Evolutionary conservation across 2,888 invertebrate species (phyloP).

Genomic region (Sarcophaga rosellei): DNA sequence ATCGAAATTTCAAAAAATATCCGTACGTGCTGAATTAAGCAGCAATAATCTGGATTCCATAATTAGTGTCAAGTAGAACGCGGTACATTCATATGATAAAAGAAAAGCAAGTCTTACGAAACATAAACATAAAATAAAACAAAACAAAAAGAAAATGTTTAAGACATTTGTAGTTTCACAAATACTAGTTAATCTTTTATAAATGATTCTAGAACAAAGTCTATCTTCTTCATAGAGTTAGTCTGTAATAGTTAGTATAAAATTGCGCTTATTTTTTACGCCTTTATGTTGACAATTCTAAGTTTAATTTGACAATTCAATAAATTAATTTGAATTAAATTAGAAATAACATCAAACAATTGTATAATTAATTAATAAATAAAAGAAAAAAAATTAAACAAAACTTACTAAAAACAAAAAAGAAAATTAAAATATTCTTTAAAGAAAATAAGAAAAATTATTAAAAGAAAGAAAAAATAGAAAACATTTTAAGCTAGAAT

Average conservation of each 20-base stretch:
- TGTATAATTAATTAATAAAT: slow-evolving; percentile 8
- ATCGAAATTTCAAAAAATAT: slow-evolving; percentile 85
- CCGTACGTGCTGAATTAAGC: slow-evolving; percentile 84
- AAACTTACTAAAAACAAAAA: no score
- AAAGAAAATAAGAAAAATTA: not conserved
- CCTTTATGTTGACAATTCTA: slow-evolving; percentile 23
- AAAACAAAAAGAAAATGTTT: slow-evolving; percentile 4
- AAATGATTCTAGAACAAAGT: slow-evolving; percentile 22
- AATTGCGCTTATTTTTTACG: slow-evolving; percentile 29
- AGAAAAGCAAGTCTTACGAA: slow-evolving; percentile 12
- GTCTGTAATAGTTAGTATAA: slow-evolving; percentile 37
- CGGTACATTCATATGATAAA: not conserved
- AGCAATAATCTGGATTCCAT: slow-evolving; percentile 77
- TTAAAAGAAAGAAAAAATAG: not conserved
- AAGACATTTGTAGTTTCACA: slow-evolving; percentile 22
- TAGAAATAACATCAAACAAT: slow-evolving; percentile 17
- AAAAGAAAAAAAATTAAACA: no score
- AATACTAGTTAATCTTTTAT: slow-evolving; percentile 16
- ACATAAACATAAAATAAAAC: not conserved
- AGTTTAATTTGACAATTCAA: no score
- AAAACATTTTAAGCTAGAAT: not conserved
- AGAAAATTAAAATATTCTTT: no score
- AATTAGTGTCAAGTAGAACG: slow-evolving; percentile 66
- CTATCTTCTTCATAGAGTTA: slow-evolving; percentile 12
- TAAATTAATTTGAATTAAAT: not conserved